These are phyloP conservation scores for Dorcus parallelipipedus DNA, from an alignment of 2,888 invertebrate genomes.

Conservation along the genomic window DNA sequence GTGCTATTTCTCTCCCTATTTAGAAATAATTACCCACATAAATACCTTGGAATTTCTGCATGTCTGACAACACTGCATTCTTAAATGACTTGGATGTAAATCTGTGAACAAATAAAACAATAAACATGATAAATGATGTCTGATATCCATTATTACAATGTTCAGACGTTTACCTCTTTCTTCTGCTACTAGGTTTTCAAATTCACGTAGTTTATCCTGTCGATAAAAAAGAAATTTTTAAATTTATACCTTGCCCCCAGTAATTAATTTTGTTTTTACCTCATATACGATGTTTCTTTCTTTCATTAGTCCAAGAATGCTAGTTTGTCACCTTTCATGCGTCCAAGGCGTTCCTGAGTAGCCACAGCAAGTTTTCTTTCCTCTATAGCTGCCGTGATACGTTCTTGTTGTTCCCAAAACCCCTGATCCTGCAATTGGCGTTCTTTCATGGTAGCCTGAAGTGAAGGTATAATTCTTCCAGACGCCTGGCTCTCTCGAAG, in stretches of 20 bases:
- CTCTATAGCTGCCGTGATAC: conserved; percentile 77
- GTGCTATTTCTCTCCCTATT: too few species aligned
- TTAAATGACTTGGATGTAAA: too few species aligned
- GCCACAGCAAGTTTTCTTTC: conserved; percentile 77
- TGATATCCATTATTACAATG: too few species aligned
- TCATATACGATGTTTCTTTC: conserved; percentile 65
- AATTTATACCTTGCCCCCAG: conserved; percentile 3
- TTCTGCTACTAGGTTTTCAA: conserved; percentile 63
- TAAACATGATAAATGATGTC: too few species aligned
- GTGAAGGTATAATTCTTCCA: conserved; percentile 86
- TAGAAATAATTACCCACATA: too few species aligned
- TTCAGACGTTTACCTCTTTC: conserved; percentile 64
- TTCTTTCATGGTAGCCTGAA: conserved; percentile 82
- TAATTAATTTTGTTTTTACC: conserved; percentile 10
- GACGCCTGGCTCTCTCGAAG: conserved; percentile 89
- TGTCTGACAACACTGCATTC: too few species aligned
- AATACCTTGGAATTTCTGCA: too few species aligned
- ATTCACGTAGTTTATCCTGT: conserved; percentile 65
- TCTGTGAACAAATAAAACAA: too few species aligned
- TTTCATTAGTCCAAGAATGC: conserved; percentile 73
- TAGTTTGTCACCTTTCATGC: conserved; percentile 80
- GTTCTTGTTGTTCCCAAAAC: conserved; percentile 86
- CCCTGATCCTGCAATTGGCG: conserved; percentile 77
- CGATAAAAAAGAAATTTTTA: neutral
- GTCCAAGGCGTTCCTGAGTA: conserved; percentile 71